These are phyloP conservation scores for Bergia sp. DNA, from an alignment of 92 coral and sea anemone genomes.

Conservation along the genomic window DNA sequence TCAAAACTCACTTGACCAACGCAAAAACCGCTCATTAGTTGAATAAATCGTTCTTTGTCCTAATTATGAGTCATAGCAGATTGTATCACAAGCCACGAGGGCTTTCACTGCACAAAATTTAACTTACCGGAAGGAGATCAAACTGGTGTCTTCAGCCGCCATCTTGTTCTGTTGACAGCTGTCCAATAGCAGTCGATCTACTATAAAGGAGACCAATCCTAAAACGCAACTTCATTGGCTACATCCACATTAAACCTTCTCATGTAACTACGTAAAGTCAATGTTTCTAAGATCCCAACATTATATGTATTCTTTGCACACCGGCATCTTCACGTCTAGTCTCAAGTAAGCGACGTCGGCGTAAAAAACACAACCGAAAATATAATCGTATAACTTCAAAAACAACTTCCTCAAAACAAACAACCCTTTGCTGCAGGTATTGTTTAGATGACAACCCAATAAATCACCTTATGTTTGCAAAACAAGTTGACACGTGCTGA, in stretches of 20 bases:
- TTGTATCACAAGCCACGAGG: conserved; percentile 10
- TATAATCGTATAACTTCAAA: too few relatives aligned
- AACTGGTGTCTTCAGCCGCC: conserved; percentile 4
- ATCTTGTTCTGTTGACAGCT: background rate
- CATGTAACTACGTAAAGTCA: too few relatives aligned
- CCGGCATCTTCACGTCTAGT: too few relatives aligned
- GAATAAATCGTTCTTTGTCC: background rate
- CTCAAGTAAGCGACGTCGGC: too few relatives aligned
- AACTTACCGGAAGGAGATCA: conserved; percentile 22
- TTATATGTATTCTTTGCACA: too few relatives aligned
- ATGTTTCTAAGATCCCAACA: too few relatives aligned
- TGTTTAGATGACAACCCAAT: background rate
- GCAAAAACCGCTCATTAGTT: background rate
- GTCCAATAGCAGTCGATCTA: conserved; percentile 10
- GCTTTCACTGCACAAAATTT: conserved; percentile 15
- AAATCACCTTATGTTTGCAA: background rate
- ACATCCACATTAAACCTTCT: background rate
- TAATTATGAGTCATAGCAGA: conserved; percentile 12
- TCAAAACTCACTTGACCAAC: background rate
- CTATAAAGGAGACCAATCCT: background rate
- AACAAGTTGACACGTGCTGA: background rate
- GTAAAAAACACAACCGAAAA: too few relatives aligned
- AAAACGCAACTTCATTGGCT: conserved; percentile 12
- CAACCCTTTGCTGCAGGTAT: background rate
- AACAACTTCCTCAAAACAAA: too few relatives aligned